Evolutionary conservation across 2,888 invertebrate species (phyloP).

Genomic region (Andrena praecox): DNA sequence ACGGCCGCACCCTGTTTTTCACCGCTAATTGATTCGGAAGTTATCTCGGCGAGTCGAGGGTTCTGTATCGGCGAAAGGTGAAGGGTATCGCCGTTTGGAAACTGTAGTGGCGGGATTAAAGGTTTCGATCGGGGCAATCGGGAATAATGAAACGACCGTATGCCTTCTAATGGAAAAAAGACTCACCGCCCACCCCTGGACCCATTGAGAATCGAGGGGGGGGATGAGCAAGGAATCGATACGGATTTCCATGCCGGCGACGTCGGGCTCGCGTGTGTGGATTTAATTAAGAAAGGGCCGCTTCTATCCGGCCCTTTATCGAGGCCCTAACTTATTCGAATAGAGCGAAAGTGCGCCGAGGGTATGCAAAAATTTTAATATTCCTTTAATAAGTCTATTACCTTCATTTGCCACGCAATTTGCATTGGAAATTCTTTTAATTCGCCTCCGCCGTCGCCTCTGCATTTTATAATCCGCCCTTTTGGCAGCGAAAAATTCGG

Average conservation of each 20-base stretch:
- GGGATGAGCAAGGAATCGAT: not conserved
- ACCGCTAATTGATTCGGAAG: constrained; percentile 6
- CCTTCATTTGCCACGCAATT: constrained; percentile 14
- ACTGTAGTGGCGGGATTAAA: constrained; percentile 10
- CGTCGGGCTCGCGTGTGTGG: not conserved
- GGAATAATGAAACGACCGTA: constrained; percentile 5
- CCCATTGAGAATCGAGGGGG: too few species aligned
- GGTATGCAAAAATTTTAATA: constrained; percentile 21
- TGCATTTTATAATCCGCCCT: not conserved
- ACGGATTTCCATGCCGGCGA: constrained; percentile 1
- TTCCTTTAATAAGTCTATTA: not conserved
- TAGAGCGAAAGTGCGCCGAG: not conserved
- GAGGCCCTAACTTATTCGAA: not conserved
- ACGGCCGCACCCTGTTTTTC: constrained; percentile 7
- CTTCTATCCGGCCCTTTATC: not conserved
- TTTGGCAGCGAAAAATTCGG: too few species aligned
- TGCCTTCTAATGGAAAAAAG: not conserved
- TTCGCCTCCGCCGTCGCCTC: not conserved
- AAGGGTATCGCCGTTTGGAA: not conserved
- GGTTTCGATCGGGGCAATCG: not conserved
- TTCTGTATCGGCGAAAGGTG: not conserved
- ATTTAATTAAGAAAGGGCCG: not conserved
- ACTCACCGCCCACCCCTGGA: too few species aligned
- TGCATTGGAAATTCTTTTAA: constrained; percentile 29
- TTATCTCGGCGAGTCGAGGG: not conserved